Conservation (phyloP, 2,797 vertebrate species). For the Silurus aristotelis region DNA sequence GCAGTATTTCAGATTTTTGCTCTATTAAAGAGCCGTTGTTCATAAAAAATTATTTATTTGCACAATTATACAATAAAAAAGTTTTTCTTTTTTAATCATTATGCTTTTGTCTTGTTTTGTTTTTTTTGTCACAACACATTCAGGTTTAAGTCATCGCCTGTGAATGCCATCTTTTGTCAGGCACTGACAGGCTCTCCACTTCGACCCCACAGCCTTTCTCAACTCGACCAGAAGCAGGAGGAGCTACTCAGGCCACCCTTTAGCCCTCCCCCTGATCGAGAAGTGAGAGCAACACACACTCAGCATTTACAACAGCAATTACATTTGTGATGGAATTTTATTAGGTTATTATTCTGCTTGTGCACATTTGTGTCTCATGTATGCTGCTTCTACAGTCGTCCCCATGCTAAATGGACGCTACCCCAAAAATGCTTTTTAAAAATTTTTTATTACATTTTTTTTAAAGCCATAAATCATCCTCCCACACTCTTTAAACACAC, state of each 20-base stretch:
- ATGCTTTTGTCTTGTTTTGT: neutral
- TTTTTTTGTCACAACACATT: neutral
- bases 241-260: constrained; percentile 86
- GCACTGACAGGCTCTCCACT: constrained; percentile 90
- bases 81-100: neutral
- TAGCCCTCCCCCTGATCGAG: constrained; percentile 68
- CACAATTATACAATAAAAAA: neutral
- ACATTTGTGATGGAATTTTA: too few relatives aligned
- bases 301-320: neutral
- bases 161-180: constrained; percentile 97
- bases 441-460: too few relatives aligned
- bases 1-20: neutral
- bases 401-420: too few relatives aligned
- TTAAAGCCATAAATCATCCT: too few relatives aligned
- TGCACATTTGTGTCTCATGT: neutral
- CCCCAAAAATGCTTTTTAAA: too few relatives aligned
- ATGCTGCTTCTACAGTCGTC: too few relatives aligned
- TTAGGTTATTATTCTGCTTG: neutral
- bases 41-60: too few relatives aligned
- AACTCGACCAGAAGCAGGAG: constrained; percentile 87
- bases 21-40: neutral
- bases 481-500: too few relatives aligned
- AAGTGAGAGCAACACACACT: constrained; percentile 60
- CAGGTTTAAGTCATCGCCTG: constrained; percentile 94
- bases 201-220: constrained; percentile 83